Evolutionary conservation across 2,888 invertebrate species (phyloP), one percentile per base, ranked within the genome.

Genomic region (Erannis defoliaria): DNA sequence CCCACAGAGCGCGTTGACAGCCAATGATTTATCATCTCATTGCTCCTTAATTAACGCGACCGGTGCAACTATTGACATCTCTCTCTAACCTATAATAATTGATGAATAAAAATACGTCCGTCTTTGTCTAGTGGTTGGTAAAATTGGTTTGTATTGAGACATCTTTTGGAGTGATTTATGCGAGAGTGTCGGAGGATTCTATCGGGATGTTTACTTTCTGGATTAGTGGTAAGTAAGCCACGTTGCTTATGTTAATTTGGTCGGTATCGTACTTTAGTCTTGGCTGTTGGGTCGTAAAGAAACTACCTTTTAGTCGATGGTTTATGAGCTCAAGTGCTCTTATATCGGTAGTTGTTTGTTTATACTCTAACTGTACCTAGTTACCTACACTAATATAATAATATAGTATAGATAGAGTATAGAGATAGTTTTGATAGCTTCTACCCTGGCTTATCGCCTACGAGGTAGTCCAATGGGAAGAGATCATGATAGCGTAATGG

Each of bases 1-100:
- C 92, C 92, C 91, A 91, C 90, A 88, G 92, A 88, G 92, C 78
- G 87, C 91, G 91, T 84, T 82, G 92, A 92, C 92, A 89, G 86
- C 82, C 76, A 85, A 90, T 92, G 92, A 93, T 93, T 92, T 93
- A 93, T 74, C 81, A 81, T 80, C 84, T 80, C 82, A 79, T 81
- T 84, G 86, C 88, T 88, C 84, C 89, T 87, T 90, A 90, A 90
- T 89, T 90, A 89, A 86, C 84, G 88, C 84, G 84, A 82, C 82
- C 77, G 74, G 71, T 66, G 80, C 73, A 72, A 83, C 70, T 79
- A 64, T 48, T 64, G 69, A 67, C 72, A 71, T 90, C 90, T 76
- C 86, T 56, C 67, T 90, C 82, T 58, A 55, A 68, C 84, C 53
- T 72, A 69, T 87, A 82, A 76, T 78, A 76, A 62, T 86, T 78